A percentile compares a stretch with the other conserved stretches of the same genome.
Evolutionary conservation across 2,113 vertebrate species (phyloP).

Genomic region (Chaetops frenatus): DNA sequence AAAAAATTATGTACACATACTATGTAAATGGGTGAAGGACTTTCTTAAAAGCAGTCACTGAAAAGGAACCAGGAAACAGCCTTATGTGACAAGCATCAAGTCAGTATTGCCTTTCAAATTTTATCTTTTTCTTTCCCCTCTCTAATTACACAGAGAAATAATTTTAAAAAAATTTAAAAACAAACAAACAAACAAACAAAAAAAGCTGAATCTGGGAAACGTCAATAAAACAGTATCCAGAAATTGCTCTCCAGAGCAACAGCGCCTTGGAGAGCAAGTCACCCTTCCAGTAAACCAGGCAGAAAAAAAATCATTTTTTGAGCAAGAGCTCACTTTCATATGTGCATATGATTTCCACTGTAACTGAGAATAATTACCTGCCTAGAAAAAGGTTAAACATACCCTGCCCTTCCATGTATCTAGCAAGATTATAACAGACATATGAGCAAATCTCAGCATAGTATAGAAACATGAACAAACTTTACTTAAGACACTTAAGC

Average conservation of each 20-base stretch:
- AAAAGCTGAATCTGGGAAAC: background rate
- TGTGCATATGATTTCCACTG: background rate
- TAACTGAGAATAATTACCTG: background rate
- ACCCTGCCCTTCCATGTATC: background rate
- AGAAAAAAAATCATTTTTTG: background rate
- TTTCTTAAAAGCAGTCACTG: background rate
- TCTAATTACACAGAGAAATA: background rate
- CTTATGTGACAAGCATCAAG: background rate
- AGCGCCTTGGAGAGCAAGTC: constrained; percentile 4
- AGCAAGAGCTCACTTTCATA: background rate
- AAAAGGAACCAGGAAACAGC: background rate
- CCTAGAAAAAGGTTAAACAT: background rate
- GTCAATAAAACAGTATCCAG: background rate
- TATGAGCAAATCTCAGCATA: background rate
- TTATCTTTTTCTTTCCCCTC: background rate
- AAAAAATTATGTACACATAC: background rate
- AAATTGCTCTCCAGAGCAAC: background rate
- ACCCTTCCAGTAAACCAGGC: background rate
- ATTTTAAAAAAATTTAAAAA: too few relatives aligned
- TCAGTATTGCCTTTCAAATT: background rate
- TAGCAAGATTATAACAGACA: background rate
- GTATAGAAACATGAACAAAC: background rate
- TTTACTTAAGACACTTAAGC: background rate
- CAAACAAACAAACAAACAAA: background rate
- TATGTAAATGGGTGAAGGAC: background rate